Evolutionary conservation across 2,888 invertebrate genomes (phyloP).

Genomic region (Amblyteles armatorius): DNA sequence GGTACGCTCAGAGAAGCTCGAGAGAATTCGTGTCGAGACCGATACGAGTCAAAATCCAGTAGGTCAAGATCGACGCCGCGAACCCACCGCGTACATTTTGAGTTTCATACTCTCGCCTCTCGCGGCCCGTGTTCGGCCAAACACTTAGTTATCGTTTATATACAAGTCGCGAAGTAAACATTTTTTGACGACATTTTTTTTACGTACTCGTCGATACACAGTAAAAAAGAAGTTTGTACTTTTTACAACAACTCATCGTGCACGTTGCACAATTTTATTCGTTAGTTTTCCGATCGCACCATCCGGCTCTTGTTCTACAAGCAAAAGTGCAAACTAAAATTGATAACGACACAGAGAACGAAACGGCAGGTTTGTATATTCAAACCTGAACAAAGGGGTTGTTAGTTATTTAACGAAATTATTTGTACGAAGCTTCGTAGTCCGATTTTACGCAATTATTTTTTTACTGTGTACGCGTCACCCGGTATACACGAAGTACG

Average conservation of each 20-base stretch:
- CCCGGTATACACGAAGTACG: too few relatives aligned
- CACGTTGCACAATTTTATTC: too few relatives aligned
- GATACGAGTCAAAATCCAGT: conserved; percentile 15
- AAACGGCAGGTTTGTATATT: too few relatives aligned
- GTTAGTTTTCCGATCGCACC: too few relatives aligned
- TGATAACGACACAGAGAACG: too few relatives aligned
- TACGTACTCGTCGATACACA: not conserved
- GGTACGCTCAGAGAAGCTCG: not conserved
- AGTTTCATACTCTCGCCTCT: not conserved
- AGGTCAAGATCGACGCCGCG: conserved; percentile 31
- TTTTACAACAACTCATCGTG: too few relatives aligned
- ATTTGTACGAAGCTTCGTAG: too few relatives aligned
- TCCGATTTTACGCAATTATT: too few relatives aligned
- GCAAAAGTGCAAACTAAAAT: too few relatives aligned
- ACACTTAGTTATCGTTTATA: not conserved
- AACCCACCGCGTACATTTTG: not conserved
- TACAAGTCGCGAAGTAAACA: not conserved
- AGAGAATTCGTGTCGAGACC: not conserved
- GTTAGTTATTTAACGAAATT: too few relatives aligned
- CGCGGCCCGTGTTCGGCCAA: not conserved
- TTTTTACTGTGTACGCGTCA: not conserved
- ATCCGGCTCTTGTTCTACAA: too few relatives aligned
- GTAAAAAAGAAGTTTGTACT: not conserved
- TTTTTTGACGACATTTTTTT: not conserved
- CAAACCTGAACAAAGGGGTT: too few relatives aligned